Evolutionary conservation across 2,797 vertebrate species (phyloP).

Genomic region (Leptatherina wallacei): DNA sequence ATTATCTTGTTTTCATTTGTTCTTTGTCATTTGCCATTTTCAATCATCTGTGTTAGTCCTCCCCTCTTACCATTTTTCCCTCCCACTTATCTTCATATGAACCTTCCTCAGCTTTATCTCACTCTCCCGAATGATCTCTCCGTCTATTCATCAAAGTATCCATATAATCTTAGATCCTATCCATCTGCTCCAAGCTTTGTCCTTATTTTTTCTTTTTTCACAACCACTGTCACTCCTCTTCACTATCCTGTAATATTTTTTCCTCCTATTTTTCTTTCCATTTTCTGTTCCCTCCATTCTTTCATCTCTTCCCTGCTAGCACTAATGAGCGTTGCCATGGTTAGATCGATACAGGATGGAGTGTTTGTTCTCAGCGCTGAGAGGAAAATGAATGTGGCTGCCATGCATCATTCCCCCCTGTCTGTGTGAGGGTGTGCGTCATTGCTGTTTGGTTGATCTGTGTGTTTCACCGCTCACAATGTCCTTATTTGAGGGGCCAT

Average conservation of each 20-base stretch:
- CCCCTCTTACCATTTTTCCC: slow-evolving; percentile 29
- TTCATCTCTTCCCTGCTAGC: slow-evolving; percentile 74
- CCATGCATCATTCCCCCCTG: slow-evolving; percentile 76
- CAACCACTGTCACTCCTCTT: slow-evolving; percentile 55
- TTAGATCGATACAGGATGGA: slow-evolving; percentile 85
- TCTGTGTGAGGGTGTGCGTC: slow-evolving; percentile 55
- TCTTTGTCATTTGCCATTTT: slow-evolving; percentile 33
- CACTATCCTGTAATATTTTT: slow-evolving; percentile 40
- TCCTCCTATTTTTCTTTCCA: slow-evolving; percentile 24
- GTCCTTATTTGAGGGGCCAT: slow-evolving; percentile 52
- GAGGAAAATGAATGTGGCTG: slow-evolving; percentile 84
- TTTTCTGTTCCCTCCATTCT: slow-evolving; percentile 58
- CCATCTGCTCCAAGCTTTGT: slow-evolving; percentile 45
- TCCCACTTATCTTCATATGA: slow-evolving; percentile 57
- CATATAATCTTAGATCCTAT: slow-evolving; percentile 41
- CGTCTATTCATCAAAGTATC: slow-evolving; percentile 64
- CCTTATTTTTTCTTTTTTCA: slow-evolving; percentile 62
- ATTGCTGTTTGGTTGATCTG: slow-evolving; percentile 50
- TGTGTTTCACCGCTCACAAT: slow-evolving; percentile 43
- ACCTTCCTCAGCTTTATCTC: slow-evolving; percentile 59
- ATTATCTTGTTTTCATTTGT: slow-evolving; percentile 9
- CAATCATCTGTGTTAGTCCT: slow-evolving; percentile 46
- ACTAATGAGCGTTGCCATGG: slow-evolving; percentile 84
- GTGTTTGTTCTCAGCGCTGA: slow-evolving; percentile 78
- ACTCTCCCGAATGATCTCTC: slow-evolving; percentile 39